These are phyloP conservation scores for Plebejus argus DNA, from an alignment of 2,888 invertebrate species.

Conservation along the genomic window DNA sequence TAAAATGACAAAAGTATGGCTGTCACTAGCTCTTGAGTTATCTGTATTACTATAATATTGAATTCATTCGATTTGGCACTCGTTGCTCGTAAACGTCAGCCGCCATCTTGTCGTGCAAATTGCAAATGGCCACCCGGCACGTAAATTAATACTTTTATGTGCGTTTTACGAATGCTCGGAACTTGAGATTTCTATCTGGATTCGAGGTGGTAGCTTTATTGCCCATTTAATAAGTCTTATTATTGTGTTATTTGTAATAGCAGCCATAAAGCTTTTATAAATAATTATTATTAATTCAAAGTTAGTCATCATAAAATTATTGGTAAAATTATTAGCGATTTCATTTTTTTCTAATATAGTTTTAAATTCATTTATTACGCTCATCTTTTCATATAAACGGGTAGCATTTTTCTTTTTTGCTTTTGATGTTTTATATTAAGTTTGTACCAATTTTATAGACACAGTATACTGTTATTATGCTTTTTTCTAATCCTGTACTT, in stretches of 20 bases:
- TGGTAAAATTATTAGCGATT: too few relatives aligned
- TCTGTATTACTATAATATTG: neutral
- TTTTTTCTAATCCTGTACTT: constrained; percentile 11
- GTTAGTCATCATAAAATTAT: too few relatives aligned
- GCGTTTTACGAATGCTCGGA: constrained; percentile 51
- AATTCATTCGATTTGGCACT: constrained; percentile 35
- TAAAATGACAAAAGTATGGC: too few relatives aligned
- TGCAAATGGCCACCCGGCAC: constrained; percentile 44
- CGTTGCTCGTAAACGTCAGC: constrained; percentile 47
- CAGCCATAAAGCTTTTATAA: too few relatives aligned
- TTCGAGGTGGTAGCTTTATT: constrained; percentile 36
- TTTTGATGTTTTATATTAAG: neutral
- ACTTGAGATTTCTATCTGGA: constrained; percentile 47
- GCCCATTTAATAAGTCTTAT: constrained; percentile 5
- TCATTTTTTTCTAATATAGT: too few relatives aligned
- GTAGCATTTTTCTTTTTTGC: neutral
- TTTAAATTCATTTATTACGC: too few relatives aligned
- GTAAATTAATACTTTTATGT: constrained; percentile 54
- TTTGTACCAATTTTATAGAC: neutral
- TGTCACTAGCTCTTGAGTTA: too few relatives aligned
- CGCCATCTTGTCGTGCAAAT: constrained; percentile 50
- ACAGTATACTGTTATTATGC: neutral
- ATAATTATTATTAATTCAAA: too few relatives aligned
- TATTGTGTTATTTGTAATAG: neutral
- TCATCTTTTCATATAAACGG: too few relatives aligned